Evolutionary conservation across 2,113 vertebrate species (phyloP).

Genomic region (Oryzias curvinotus): DNA sequence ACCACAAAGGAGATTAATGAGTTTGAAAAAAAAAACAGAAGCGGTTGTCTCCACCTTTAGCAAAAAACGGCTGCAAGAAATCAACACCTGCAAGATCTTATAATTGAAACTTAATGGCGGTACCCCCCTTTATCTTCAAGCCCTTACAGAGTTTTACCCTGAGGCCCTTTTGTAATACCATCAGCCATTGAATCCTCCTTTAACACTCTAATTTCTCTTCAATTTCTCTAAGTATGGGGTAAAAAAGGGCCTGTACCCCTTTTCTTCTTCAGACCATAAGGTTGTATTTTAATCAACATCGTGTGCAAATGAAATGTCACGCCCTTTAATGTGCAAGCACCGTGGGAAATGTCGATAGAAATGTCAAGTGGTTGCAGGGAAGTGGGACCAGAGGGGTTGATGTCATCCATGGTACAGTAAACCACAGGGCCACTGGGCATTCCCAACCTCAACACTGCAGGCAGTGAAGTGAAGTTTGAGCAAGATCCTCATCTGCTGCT

Average conservation of each 20-base stretch:
- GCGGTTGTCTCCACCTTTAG: no score
- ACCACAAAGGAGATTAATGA: not conserved
- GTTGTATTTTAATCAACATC: constrained; percentile 82
- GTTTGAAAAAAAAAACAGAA: not conserved
- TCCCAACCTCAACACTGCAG: constrained; percentile 65
- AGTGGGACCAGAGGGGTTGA: constrained; percentile 73
- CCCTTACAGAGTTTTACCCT: constrained; percentile 24
- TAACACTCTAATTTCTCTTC: constrained; percentile 38
- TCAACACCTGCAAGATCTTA: not conserved
- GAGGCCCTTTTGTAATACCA: constrained; percentile 22
- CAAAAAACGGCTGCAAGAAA: no score
- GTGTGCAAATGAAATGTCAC: constrained; percentile 83
- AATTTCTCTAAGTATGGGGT: constrained; percentile 43
- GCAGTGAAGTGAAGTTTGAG: constrained; percentile 29
- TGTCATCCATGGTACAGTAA: constrained; percentile 74
- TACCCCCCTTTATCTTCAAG: constrained; percentile 9
- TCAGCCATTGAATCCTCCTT: constrained; percentile 40
- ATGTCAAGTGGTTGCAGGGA: constrained; percentile 83
- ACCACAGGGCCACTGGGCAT: constrained; percentile 72
- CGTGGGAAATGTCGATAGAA: constrained; percentile 84
- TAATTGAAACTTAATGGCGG: constrained; percentile 9
- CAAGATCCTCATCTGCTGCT: constrained; percentile 7
- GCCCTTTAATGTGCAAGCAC: constrained; percentile 82
- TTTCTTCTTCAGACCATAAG: constrained; percentile 70
- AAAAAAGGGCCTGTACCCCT: constrained; percentile 52